phyloP scores from a whole-genome alignment of 1,140 invertebrate species.

The Macrosteles quadrilineatus region DNA sequence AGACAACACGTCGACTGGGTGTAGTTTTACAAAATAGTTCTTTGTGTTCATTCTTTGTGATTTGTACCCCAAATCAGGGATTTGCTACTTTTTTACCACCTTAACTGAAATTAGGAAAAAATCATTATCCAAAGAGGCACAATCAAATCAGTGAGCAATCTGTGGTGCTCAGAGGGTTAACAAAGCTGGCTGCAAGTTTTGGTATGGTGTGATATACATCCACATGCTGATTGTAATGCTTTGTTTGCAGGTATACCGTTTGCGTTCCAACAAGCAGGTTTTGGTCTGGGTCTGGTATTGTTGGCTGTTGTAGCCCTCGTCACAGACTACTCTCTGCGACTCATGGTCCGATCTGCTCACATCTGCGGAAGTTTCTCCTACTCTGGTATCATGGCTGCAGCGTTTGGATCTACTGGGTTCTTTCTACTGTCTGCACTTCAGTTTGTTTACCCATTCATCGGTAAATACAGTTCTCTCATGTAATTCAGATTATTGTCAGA shows the following conservation, averaged over 20 bases:
- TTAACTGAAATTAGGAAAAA: neutral
- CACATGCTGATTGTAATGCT: neutral
- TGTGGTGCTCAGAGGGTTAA: neutral
- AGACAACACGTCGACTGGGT: neutral
- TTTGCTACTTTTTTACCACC: neutral
- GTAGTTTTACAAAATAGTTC: neutral
- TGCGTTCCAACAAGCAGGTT: conserved; percentile 78
- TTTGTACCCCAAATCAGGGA: neutral
- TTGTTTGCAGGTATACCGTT: conserved; percentile 70
- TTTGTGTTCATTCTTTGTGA: neutral
- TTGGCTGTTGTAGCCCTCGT: conserved; percentile 74
- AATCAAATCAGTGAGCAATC: neutral
- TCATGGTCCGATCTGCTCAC: conserved; percentile 79
- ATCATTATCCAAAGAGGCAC: neutral
- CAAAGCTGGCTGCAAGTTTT: neutral
- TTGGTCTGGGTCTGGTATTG: conserved; percentile 73
- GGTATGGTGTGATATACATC: neutral
- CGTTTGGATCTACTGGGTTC: conserved; percentile 80
- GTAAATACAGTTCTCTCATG: conserved; percentile 58
- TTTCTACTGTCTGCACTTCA: conserved; percentile 76
- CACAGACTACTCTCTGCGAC: conserved; percentile 82
- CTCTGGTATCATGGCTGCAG: conserved; percentile 80
- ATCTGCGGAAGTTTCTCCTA: conserved; percentile 82
- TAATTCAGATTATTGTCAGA: no score
- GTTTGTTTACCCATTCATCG: conserved; percentile 85